These are phyloP conservation scores for Luscinia megarhynchos DNA, from an alignment of 2,797 vertebrate species.

Conservation along the genomic window DNA sequence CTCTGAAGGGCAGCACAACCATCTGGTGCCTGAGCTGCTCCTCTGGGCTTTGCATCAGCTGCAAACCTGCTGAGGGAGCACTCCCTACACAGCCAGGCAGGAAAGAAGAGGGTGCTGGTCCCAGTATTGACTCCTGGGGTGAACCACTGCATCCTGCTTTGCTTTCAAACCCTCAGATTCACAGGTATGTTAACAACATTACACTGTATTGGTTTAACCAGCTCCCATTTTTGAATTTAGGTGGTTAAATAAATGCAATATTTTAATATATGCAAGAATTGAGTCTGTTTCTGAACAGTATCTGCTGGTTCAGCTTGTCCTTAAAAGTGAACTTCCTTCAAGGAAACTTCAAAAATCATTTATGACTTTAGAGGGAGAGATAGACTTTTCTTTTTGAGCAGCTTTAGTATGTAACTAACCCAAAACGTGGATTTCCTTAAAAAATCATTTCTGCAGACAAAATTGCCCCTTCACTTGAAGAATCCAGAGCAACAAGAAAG, in stretches of 20 bases:
- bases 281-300: not conserved
- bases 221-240: not conserved
- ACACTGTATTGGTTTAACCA: not conserved
- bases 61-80: not conserved
- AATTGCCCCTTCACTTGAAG: slow-evolving; percentile 35
- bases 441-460: slow-evolving; percentile 1
- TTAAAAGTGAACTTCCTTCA: not conserved
- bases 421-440: not conserved
- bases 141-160: not conserved
- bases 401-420: not conserved
- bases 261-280: not conserved
- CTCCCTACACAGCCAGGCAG: not conserved
- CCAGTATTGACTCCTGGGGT: accelerated
- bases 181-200: not conserved
- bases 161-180: not conserved
- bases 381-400: not conserved
- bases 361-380: not conserved
- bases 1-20: slow-evolving; percentile 24
- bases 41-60: not conserved
- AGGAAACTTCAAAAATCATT: not conserved
- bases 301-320: not conserved
- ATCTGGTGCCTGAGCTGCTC: not conserved
- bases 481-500: slow-evolving; percentile 18
- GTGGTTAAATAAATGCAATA: not conserved
- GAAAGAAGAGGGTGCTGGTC: not conserved